Percentiles rank a stretch among this genome's conserved stretches.
Evolutionary conservation across 2,888 invertebrate genomes (phyloP).

Genomic region (Rhaphigaster nebulosa): DNA sequence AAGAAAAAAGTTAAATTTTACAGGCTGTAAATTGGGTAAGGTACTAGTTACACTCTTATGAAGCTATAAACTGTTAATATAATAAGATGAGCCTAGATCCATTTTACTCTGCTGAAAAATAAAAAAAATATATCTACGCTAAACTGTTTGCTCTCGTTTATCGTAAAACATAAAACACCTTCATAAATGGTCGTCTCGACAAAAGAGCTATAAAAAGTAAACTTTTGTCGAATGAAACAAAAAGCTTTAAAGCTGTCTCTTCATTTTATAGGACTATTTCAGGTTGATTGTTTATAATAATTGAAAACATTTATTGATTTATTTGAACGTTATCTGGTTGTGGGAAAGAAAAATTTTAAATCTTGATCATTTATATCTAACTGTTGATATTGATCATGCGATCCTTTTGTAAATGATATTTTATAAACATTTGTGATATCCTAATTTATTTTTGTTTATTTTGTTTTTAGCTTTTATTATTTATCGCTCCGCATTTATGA

Average conservation of each 20-base stretch:
- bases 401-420: too few species aligned
- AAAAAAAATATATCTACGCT: background rate
- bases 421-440: too few species aligned
- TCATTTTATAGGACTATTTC: background rate
- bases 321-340: background rate
- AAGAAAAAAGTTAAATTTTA: background rate
- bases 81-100: background rate
- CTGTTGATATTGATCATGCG: too few species aligned
- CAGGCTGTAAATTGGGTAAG: background rate
- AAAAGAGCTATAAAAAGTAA: background rate
- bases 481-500: too few species aligned
- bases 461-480: too few species aligned
- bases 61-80: background rate
- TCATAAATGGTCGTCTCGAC: background rate
- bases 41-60: background rate
- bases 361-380: too few species aligned
- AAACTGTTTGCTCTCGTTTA: conserved; percentile 17
- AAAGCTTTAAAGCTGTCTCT: background rate
- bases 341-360: background rate
- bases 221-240: background rate
- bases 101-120: background rate
- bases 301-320: background rate
- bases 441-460: too few species aligned
- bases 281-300: background rate
- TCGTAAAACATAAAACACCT: conserved; percentile 21